A percentile compares a stretch with the other conserved stretches of the same genome.
Evolutionary conservation across 2,888 invertebrate species (phyloP).

Genomic region (Apocheima hispidaria): DNA sequence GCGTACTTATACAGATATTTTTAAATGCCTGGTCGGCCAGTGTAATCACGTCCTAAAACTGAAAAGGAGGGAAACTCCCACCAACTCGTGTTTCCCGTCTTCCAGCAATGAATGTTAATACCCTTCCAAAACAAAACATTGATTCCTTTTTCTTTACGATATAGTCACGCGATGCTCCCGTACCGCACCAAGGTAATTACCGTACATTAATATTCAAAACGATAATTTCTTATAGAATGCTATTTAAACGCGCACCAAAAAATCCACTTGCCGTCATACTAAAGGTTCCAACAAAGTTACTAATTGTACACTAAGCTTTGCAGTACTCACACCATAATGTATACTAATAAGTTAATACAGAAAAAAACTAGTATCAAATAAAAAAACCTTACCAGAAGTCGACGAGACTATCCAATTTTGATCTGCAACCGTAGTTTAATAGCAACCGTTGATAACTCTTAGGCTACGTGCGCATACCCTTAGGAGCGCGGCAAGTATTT

Average conservation of each 20-base stretch:
- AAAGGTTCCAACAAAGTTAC: not conserved
- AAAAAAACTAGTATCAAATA: too few species aligned
- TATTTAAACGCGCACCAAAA: conserved; percentile 9
- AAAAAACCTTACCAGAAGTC: too few species aligned
- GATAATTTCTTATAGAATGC: conserved; percentile 63
- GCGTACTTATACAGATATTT: too few species aligned
- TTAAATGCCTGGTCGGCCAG: not conserved
- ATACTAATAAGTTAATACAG: too few species aligned
- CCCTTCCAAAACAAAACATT: conserved; percentile 58
- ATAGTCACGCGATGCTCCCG: conserved; percentile 70
- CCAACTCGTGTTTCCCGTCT: conserved; percentile 47
- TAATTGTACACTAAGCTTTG: not conserved
- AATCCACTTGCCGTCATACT: not conserved
- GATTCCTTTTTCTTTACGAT: conserved; percentile 63
- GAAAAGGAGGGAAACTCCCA: conserved; percentile 46
- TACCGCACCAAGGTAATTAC: conserved; percentile 80
- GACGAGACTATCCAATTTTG: too few species aligned
- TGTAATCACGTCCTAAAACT: conserved; percentile 31
- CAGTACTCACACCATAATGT: too few species aligned
- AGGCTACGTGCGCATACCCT: not conserved
- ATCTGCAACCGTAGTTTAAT: too few species aligned
- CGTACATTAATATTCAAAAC: conserved; percentile 70
- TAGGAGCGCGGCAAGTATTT: not conserved
- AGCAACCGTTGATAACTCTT: too few species aligned
- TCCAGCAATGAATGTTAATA: conserved; percentile 57